Conservation (phyloP, 2,797 vertebrate species). For the Malacoraja senta region DNA sequence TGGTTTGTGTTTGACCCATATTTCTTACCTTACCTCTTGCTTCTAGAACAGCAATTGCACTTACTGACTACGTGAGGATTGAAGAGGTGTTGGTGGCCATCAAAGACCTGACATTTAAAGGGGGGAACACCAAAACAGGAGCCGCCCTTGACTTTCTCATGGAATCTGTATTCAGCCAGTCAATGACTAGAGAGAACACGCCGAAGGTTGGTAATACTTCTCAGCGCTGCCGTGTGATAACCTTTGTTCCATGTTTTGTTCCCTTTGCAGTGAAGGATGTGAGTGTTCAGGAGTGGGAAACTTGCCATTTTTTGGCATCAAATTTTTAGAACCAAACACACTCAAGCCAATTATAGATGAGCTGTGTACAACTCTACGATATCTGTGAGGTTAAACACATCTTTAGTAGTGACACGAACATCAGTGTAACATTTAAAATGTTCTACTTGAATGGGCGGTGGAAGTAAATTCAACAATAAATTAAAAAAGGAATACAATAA, state of each 20-base stretch:
- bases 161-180: conserved; percentile 57
- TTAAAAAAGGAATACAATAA: neutral
- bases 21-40: conserved; percentile 2
- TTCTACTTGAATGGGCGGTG: neutral
- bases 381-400: neutral
- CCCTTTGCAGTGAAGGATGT: neutral
- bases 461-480: neutral
- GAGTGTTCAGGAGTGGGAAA: neutral
- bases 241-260: neutral
- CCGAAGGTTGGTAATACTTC: conserved; percentile 63
- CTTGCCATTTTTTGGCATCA: neutral
- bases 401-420: neutral
- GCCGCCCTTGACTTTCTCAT: conserved; percentile 65
- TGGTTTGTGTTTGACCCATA: neutral
- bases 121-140: conserved; percentile 62
- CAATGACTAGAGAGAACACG: conserved; percentile 59
- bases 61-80: conserved; percentile 64
- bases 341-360: neutral
- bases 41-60: conserved; percentile 65
- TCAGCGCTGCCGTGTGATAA: neutral
- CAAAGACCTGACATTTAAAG: conserved; percentile 58
- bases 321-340: neutral
- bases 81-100: conserved; percentile 61
- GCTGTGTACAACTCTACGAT: no score
- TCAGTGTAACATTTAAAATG: neutral